Evolutionary conservation across 2,888 invertebrate genomes (phyloP).

Genomic region (Ptychoptera contaminata): DNA sequence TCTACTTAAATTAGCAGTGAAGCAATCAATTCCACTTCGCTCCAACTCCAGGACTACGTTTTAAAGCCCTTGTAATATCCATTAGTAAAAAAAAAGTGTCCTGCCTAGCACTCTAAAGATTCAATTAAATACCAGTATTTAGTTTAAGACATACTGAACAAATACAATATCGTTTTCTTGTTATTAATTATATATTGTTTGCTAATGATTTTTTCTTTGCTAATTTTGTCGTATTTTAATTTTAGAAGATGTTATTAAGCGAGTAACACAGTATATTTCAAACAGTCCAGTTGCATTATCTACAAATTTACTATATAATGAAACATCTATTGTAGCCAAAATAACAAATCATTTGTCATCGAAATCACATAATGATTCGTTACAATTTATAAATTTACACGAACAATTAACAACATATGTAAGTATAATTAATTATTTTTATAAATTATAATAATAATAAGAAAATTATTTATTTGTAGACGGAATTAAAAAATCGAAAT

Average conservation of each 20-base stretch:
- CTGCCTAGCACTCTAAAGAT: no score
- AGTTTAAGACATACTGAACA: no score
- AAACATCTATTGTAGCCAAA: slow-evolving; percentile 18
- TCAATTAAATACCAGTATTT: no score
- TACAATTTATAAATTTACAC: slow-evolving; percentile 18
- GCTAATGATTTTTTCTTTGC: slow-evolving; percentile 7
- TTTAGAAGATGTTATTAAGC: slow-evolving; percentile 19
- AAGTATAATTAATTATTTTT: slow-evolving; percentile 9
- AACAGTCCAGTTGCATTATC: slow-evolving; percentile 19
- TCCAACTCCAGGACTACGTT: no score
- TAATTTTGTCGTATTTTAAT: no score
- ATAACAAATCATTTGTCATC: slow-evolving; percentile 18
- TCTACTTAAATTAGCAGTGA: no score
- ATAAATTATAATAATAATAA: no score
- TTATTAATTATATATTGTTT: slow-evolving; percentile 5
- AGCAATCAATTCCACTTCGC: no score
- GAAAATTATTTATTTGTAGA: slow-evolving; percentile 30
- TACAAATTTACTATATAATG: slow-evolving; percentile 18
- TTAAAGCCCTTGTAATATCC: no score
- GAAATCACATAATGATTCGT: slow-evolving; percentile 13
- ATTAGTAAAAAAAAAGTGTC: no score
- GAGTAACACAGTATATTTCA: slow-evolving; percentile 21
- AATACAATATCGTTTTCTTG: not conserved
- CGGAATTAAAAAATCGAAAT: slow-evolving; percentile 42
- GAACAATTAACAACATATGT: slow-evolving; percentile 21